Percentiles rank a stretch among this genome's conserved stretches.
Conservation (phyloP, 2,113 vertebrate species). For the Naja naja region DNA sequence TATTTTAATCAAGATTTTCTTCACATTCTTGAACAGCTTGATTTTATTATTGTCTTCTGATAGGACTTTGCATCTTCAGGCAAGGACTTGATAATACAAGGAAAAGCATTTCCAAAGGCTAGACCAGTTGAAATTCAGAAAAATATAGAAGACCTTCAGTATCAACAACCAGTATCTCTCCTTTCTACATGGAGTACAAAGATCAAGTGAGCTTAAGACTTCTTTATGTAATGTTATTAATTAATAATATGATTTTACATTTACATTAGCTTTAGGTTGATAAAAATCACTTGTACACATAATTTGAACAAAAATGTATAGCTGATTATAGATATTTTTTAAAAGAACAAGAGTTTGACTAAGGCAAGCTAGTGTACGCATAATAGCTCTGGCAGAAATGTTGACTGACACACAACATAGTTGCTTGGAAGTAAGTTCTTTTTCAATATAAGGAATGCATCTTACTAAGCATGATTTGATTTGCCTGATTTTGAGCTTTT, state of each 20-base stretch:
- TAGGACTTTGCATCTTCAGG: constrained; percentile 55
- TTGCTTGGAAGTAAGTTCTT: neutral
- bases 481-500: constrained; percentile 62
- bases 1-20: neutral
- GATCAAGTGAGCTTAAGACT: constrained; percentile 58
- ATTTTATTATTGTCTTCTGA: constrained; percentile 38
- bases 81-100: constrained; percentile 60
- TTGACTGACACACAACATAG: neutral
- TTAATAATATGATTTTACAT: neutral
- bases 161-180: constrained; percentile 34
- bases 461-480: neutral
- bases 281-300: neutral
- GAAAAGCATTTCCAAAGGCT: constrained; percentile 50
- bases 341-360: neutral
- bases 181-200: constrained; percentile 51
- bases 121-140: constrained; percentile 37
- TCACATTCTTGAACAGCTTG: neutral
- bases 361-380: neutral
- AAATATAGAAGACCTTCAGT: neutral
- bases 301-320: neutral
- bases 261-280: neutral
- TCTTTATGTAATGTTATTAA: constrained; percentile 5
- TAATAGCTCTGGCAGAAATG: neutral
- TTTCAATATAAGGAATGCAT: neutral
- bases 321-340: neutral